Evolutionary conservation across 1,140 invertebrate species (phyloP).

Genomic region (Venturia canescens): DNA sequence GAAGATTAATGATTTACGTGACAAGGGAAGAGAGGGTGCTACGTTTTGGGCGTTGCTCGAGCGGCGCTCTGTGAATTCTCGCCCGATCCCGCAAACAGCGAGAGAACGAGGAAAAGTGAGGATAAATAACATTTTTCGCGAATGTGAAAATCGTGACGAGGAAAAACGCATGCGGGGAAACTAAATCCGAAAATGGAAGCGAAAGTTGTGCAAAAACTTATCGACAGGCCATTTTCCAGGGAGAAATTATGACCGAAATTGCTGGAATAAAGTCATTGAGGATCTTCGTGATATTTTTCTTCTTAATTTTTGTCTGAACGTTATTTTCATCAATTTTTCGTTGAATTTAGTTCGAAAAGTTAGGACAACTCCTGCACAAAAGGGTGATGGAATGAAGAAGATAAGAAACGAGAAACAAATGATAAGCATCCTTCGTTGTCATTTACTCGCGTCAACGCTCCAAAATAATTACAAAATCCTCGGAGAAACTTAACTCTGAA

Average conservation of each 20-base stretch:
- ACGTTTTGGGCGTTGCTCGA: conserved; percentile 55
- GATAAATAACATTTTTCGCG: conserved; percentile 1
- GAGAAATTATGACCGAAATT: no score
- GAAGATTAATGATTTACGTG: conserved; percentile 77
- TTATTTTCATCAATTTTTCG: no score
- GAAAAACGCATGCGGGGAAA: conserved; percentile 58
- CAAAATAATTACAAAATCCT: conserved; percentile 21
- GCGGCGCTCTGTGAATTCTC: conserved; percentile 62
- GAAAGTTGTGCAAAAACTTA: background rate
- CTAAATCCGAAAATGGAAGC: conserved; percentile 52
- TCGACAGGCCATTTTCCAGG: no score
- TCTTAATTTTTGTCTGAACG: no score
- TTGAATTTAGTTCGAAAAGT: no score
- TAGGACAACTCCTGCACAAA: no score
- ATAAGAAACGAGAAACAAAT: no score
- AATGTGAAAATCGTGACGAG: conserved; percentile 38
- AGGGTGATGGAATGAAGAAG: no score
- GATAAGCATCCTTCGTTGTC: no score
- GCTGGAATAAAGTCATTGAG: no score
- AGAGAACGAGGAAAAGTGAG: background rate
- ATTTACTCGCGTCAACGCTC: conserved; percentile 53
- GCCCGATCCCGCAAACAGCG: conserved; percentile 40
- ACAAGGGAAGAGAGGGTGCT: conserved; percentile 66
- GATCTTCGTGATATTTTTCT: no score
- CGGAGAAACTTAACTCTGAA: background rate